A percentile compares a stretch with the other conserved stretches of the same genome.
Conservation (phyloP, 1,140 invertebrate species). For the Thereuonema tuberculata region DNA sequence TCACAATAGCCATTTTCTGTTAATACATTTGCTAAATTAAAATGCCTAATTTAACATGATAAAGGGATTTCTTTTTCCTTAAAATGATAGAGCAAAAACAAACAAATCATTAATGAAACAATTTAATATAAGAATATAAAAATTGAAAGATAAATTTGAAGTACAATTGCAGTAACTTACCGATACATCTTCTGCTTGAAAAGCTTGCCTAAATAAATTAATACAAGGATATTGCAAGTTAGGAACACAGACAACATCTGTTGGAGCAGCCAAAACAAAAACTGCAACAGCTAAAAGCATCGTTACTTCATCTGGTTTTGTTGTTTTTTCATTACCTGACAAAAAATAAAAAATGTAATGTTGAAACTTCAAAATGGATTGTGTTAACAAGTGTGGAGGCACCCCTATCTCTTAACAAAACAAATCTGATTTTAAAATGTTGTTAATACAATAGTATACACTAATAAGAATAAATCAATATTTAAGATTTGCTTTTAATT, state of each 20-base stretch:
- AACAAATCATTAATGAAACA: too few species aligned
- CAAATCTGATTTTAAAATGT: slow-evolving; percentile 13
- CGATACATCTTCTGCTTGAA: slow-evolving; percentile 55
- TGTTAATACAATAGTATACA: slow-evolving; percentile 5
- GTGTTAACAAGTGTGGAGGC: slow-evolving; percentile 13
- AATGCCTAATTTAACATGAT: too few species aligned
- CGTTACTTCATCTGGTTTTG: slow-evolving; percentile 63
- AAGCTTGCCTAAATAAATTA: slow-evolving; percentile 76
- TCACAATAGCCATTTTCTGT: too few species aligned
- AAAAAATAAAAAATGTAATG: slow-evolving; percentile 17
- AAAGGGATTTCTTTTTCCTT: too few species aligned
- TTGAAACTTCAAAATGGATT: slow-evolving; percentile 19
- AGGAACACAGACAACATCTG: slow-evolving; percentile 54
- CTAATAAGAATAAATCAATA: too few species aligned
- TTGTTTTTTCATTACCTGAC: slow-evolving; percentile 50
- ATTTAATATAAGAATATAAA: too few species aligned
- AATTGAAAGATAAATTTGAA: too few species aligned
- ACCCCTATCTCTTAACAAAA: slow-evolving; percentile 39
- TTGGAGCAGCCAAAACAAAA: slow-evolving; percentile 65
- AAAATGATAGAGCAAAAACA: too few species aligned
- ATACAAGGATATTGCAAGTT: slow-evolving; percentile 83
- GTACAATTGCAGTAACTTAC: slow-evolving; percentile 46
- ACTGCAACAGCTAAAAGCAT: slow-evolving; percentile 75
- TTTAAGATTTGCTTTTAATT: too few species aligned
- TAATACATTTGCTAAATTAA: too few species aligned